These are phyloP conservation scores for Macaria liturata DNA, from an alignment of 2,888 invertebrate species.

Conservation along the genomic window DNA sequence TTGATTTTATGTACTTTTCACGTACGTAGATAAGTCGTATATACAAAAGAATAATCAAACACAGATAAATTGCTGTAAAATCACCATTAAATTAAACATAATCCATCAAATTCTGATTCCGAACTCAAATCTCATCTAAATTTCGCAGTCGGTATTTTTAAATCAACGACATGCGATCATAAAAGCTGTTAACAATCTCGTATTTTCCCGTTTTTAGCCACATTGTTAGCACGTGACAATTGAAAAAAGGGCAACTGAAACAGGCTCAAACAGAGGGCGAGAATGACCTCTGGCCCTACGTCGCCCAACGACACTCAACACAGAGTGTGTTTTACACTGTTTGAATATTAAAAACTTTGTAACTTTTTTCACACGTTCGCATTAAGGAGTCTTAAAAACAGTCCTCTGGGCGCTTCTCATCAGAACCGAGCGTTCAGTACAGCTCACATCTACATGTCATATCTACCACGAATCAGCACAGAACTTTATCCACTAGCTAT, in stretches of 20 bases:
- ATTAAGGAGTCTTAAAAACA: conserved; percentile 63
- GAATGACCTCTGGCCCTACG: conserved; percentile 52
- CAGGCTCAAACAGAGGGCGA: conserved; percentile 47
- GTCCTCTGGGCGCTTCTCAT: conserved; percentile 60
- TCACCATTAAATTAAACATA: too few species aligned
- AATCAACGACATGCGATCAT: conserved; percentile 26
- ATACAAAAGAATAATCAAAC: too few species aligned
- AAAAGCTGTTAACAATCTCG: conserved; percentile 25
- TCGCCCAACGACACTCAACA: conserved; percentile 59
- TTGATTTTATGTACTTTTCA: too few species aligned
- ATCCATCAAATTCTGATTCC: too few species aligned
- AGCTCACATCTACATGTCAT: conserved; percentile 32
- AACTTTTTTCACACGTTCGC: conserved; percentile 60
- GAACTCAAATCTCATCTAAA: not conserved
- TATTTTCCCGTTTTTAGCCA: conserved; percentile 34
- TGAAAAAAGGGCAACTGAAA: conserved; percentile 57
- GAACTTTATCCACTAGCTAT: conserved; percentile 30
- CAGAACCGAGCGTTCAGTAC: conserved; percentile 59
- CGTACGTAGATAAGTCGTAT: too few species aligned
- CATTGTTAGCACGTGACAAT: conserved; percentile 56
- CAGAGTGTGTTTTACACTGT: conserved; percentile 59
- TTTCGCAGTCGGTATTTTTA: not conserved
- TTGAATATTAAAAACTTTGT: conserved; percentile 68
- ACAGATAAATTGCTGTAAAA: too few species aligned
- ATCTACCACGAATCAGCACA: conserved; percentile 7